A percentile compares a stretch with the other conserved stretches of the same genome.
Conservation (phyloP, 2,113 vertebrate species). For the Tichodroma muraria region DNA sequence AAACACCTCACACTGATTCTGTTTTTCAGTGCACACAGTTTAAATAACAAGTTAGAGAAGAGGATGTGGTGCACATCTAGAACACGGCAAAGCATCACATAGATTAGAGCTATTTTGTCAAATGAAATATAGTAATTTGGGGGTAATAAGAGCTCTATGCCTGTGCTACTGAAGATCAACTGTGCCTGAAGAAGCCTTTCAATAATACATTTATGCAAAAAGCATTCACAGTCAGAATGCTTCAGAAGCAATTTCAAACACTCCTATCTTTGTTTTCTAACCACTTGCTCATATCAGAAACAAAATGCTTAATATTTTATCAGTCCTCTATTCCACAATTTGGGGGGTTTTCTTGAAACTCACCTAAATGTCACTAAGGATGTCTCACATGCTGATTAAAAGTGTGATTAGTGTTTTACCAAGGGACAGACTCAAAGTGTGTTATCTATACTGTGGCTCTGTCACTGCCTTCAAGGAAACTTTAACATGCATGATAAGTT, state of each 20-base stretch:
- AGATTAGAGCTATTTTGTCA: background rate
- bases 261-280: background rate
- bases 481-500: background rate
- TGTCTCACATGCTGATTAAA: background rate
- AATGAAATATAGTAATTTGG: background rate
- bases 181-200: background rate
- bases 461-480: background rate
- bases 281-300: background rate
- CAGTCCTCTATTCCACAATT: background rate
- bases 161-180: background rate
- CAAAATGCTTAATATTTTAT: background rate
- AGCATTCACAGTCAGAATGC: background rate
- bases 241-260: background rate
- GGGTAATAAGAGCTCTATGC: background rate
- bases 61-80: background rate
- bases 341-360: background rate
- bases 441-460: background rate
- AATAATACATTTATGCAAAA: background rate
- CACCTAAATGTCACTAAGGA: background rate
- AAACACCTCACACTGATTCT: background rate
- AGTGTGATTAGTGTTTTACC: background rate
- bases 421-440: background rate
- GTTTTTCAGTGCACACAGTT: background rate
- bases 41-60: background rate
- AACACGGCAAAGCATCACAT: background rate